A percentile compares a stretch with the other conserved stretches of the same genome.
Evolutionary conservation across 92 coral and sea anemone species (phyloP).

Genomic region (Parazoanthus swiftii): DNA sequence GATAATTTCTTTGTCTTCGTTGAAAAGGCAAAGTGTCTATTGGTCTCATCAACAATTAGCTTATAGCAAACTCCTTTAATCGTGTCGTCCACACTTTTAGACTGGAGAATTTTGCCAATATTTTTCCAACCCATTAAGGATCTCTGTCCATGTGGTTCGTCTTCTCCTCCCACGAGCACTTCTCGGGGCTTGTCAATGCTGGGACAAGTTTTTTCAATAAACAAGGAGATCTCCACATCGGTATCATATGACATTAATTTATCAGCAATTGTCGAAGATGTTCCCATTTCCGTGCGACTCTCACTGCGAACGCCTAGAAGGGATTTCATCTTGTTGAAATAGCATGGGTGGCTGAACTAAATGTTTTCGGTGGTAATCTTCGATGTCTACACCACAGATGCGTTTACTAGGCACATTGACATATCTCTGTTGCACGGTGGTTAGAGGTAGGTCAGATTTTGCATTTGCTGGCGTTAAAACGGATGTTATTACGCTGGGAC

Average conservation of each 20-base stretch:
- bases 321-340: slow-evolving; percentile 42
- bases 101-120: slow-evolving; percentile 39
- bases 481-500: too few species aligned
- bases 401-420: slow-evolving; percentile 46
- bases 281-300: slow-evolving; percentile 52
- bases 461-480: too few species aligned
- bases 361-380: slow-evolving; percentile 41
- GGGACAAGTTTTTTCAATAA: slow-evolving; percentile 47
- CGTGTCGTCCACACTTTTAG: neutral
- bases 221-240: slow-evolving; percentile 43
- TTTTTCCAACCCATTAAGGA: slow-evolving; percentile 54
- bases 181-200: slow-evolving; percentile 53
- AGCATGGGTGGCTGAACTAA: slow-evolving; percentile 47
- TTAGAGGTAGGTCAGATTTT: neutral
- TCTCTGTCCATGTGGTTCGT: slow-evolving; percentile 51
- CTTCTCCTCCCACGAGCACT: slow-evolving; percentile 47
- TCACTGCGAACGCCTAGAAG: slow-evolving; percentile 51
- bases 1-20: slow-evolving; percentile 34
- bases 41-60: neutral
- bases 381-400: slow-evolving; percentile 49
- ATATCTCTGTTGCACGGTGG: slow-evolving; percentile 56
- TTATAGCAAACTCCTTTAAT: neutral
- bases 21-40: neutral
- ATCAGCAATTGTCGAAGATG: slow-evolving; percentile 53
- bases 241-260: slow-evolving; percentile 48